Percentiles rank a stretch among this genome's conserved stretches.
These are phyloP conservation scores for Cremastinae sp. DNA, from an alignment of 2,888 invertebrate genomes.

Conservation along the genomic window DNA sequence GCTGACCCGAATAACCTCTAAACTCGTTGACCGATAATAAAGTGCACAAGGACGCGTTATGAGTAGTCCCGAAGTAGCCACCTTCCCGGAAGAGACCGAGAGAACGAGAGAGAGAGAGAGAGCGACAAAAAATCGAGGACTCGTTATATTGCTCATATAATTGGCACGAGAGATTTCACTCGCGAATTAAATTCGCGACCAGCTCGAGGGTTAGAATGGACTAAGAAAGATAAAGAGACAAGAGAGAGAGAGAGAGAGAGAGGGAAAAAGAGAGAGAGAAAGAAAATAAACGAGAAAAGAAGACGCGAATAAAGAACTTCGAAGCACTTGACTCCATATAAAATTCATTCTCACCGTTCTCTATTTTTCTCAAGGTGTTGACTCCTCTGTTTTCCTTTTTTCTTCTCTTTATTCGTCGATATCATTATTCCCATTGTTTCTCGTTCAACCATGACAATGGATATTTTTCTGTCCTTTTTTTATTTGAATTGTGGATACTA, in stretches of 20 bases:
- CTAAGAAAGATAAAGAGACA: conserved; percentile 18
- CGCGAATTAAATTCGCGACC: conserved; percentile 56
- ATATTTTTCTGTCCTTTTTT: conserved; percentile 1
- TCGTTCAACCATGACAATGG: conserved; percentile 18
- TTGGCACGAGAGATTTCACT: conserved; percentile 55
- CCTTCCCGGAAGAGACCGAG: background rate
- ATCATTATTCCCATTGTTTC: conserved; percentile 23
- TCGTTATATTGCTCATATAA: conserved; percentile 53
- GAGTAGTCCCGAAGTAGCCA: conserved; percentile 21
- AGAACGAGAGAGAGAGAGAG: conserved; percentile 2
- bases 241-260: conserved; percentile 18
- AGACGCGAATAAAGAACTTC: conserved; percentile 37
- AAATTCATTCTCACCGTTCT: conserved; percentile 51
- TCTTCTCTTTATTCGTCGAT: conserved; percentile 10
- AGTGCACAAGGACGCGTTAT: conserved; percentile 49
- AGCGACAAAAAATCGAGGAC: conserved; percentile 30
- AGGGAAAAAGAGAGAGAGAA: conserved; percentile 17
- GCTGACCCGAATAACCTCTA: conserved; percentile 3
- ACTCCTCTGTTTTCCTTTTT: conserved; percentile 6
- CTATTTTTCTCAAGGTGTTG: conserved; percentile 55
- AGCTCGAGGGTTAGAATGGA: conserved; percentile 7
- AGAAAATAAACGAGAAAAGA: background rate
- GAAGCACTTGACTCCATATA: conserved; percentile 47
- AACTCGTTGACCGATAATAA: conserved; percentile 39
- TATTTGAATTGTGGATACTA: background rate